Percentiles rank a stretch among this genome's conserved stretches.
These are phyloP conservation scores for Saccopteryx leptura DNA, from an alignment of 2,113 vertebrate genomes.

Conservation along the genomic window DNA sequence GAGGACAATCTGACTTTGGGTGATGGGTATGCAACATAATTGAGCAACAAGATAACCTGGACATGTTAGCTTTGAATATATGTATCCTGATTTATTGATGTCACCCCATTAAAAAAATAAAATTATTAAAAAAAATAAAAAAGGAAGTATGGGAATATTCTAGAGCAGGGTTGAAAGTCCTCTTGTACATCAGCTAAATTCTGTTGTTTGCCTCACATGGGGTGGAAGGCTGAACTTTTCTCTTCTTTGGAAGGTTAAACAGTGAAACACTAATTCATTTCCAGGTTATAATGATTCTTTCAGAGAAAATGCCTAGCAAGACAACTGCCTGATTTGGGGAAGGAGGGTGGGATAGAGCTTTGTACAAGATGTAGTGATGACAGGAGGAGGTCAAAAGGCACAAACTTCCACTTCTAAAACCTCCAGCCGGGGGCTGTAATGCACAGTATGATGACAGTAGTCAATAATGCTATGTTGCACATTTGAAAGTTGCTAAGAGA, in stretches of 20 bases:
- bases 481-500: background rate
- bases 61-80: no score
- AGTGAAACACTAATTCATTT: background rate
- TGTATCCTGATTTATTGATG: no score
- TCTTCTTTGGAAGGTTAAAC: constrained; percentile 15
- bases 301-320: constrained; percentile 18
- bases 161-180: background rate
- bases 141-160: background rate
- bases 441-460: no score
- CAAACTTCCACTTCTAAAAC: background rate
- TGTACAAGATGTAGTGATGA: background rate
- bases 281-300: constrained; percentile 18
- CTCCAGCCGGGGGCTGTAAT: background rate
- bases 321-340: background rate
- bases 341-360: background rate
- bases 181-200: background rate
- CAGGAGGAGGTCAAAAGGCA: background rate
- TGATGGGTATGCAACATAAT: no score
- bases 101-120: no score
- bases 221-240: background rate
- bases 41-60: no score
- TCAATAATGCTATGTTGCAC: background rate
- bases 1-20: no score
- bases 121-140: background rate
- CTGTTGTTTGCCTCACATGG: background rate